A percentile compares a stretch with the other conserved stretches of the same genome.
phyloP scores from a whole-genome alignment of 2,888 invertebrate species.

The Cepaea hortensis region DNA sequence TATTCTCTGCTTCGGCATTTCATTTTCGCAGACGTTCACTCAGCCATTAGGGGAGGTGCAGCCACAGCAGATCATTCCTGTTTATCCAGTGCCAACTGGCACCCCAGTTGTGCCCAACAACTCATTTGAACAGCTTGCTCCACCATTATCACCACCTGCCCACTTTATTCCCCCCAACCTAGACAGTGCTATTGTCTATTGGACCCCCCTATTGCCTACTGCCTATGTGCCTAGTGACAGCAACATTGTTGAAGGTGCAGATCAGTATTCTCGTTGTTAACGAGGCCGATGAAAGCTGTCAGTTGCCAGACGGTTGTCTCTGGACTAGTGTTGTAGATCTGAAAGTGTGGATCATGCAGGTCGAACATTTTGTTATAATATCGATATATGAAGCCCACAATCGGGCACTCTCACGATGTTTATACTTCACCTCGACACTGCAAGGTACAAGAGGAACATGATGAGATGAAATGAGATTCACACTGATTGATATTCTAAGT shows the following conservation, averaged over 20 bases:
- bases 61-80: conserved; percentile 26
- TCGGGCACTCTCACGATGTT: too few relatives aligned
- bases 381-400: too few relatives aligned
- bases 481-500: too few relatives aligned
- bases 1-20: conserved; percentile 31
- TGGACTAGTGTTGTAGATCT: neutral
- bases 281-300: neutral
- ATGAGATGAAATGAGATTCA: neutral
- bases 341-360: neutral
- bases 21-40: conserved; percentile 40
- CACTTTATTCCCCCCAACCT: conserved; percentile 3
- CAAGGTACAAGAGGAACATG: too few relatives aligned
- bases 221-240: neutral
- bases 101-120: conserved; percentile 14
- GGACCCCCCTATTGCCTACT: conserved; percentile 8
- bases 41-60: conserved; percentile 24
- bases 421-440: too few relatives aligned
- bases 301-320: neutral
- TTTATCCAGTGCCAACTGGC: conserved; percentile 23
- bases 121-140: conserved; percentile 15
- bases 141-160: conserved; percentile 26
- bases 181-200: conserved; percentile 2
- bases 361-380: neutral
- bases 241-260: neutral
- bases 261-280: neutral